Base-by-base conservation (phyloP, 2,113 vertebrate genomes). In the Melozone crissalis region DNA sequence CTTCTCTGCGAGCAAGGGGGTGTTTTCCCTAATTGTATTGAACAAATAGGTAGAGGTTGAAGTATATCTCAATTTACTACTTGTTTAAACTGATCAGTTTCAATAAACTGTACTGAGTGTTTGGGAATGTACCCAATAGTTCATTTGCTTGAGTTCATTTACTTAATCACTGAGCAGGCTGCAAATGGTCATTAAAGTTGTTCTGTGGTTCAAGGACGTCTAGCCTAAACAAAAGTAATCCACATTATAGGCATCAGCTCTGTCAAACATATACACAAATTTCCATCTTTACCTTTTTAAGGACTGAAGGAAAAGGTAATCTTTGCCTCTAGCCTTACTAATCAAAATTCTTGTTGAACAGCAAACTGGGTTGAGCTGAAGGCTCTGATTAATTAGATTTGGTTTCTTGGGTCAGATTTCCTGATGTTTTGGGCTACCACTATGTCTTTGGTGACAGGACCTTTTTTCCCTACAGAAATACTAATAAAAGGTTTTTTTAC, bases 1-100 rank as follows among this genome's bases (percentile, higher is more conserved):
- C 46, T 89, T 78, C 58, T 77, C 41, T 91, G 81, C 96, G 96
- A 97, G 88, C 91, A 94, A 95, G 73, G 37, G 92, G 97, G 88
- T 97, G 90, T 98, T 97, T 98, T 95, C 91, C 97, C 97, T 98
- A 98, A 98, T 98, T 97, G 92, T 90, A 67, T 94, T 96, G 69
- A 33, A 89, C 72, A 81, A 96, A 97, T 55, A 87, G 93, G 43
- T 95, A 73, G 71, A 95, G 71, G 90, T 94, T 97, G 97, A 98
- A 98, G 92, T 97, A 96, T 98, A 98, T 98, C 94, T 98, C 97
- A 96, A 95, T 98, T 98, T 98, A 84, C 97, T 98, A 81, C 92
- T 97, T 97, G 81, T 98, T 98, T 97, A 97, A 97, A 94, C 85
- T 87, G 96, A 97, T 98, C 95, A 89, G 85, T 97, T 97, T 97